These are phyloP conservation scores for Oxystoma pomonae DNA, from an alignment of 2,888 invertebrate genomes.

Conservation along the genomic window DNA sequence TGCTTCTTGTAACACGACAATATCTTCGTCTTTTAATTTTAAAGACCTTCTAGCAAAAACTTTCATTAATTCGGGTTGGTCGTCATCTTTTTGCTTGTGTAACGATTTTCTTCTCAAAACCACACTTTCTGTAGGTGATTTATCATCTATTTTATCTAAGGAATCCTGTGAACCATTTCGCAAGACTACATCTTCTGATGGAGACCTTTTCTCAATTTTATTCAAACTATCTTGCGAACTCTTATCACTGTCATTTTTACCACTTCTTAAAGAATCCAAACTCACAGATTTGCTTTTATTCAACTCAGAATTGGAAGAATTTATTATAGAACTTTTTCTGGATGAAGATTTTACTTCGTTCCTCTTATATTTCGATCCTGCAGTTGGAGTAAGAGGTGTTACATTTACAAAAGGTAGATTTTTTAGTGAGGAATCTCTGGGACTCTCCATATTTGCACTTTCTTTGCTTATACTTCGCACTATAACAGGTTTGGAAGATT, in stretches of 20 bases:
- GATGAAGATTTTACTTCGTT: slow-evolving; percentile 29
- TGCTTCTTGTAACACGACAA: slow-evolving; percentile 55
- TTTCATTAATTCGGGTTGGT: slow-evolving; percentile 76
- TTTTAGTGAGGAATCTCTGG: slow-evolving; percentile 26
- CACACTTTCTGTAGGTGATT: slow-evolving; percentile 45
- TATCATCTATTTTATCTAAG: slow-evolving; percentile 34
- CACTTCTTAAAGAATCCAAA: slow-evolving; percentile 47
- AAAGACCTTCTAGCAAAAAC: slow-evolving; percentile 78
- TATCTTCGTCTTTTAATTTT: slow-evolving; percentile 70
- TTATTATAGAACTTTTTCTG: slow-evolving; percentile 36
- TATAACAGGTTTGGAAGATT: slow-evolving; percentile 19
- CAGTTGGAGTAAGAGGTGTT: slow-evolving; percentile 17
- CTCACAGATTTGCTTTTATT: slow-evolving; percentile 54
- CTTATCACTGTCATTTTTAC: slow-evolving; percentile 28
- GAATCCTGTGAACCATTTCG: slow-evolving; percentile 38
- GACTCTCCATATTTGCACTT: slow-evolving; percentile 45
- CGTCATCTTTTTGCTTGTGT: slow-evolving; percentile 55
- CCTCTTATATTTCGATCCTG: slow-evolving; percentile 31
- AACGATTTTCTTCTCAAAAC: slow-evolving; percentile 56
- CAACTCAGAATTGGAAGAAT: slow-evolving; percentile 37
- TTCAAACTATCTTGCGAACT: slow-evolving; percentile 38
- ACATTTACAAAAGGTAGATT: slow-evolving; percentile 12
- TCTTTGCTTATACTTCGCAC: slow-evolving; percentile 37
- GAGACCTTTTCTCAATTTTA: slow-evolving; percentile 30
- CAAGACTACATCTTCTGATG: slow-evolving; percentile 18